phyloP scores from a whole-genome alignment of 2,113 vertebrate species.

The Gnathonemus longibarbis region DNA sequence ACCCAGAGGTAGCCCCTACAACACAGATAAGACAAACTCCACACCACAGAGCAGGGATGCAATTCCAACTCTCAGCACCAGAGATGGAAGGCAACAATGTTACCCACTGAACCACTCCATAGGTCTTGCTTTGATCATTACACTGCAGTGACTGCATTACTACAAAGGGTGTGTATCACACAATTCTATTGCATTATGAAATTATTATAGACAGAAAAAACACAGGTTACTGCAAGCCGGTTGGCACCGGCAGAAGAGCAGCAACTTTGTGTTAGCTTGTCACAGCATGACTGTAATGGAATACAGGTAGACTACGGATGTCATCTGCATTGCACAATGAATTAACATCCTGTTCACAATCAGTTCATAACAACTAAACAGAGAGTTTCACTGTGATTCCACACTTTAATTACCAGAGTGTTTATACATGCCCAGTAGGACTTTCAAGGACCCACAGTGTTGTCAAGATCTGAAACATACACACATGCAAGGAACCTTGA shows the following conservation, averaged over 20 bases:
- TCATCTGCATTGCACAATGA: conserved; percentile 22
- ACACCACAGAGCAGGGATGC: not conserved
- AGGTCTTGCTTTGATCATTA: not conserved
- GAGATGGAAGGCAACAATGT: not conserved
- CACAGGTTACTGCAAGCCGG: not conserved
- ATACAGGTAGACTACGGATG: conserved; percentile 1
- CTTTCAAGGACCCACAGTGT: not conserved
- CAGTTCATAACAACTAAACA: not conserved
- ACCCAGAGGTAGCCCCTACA: not conserved
- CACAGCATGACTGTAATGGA: conserved; percentile 25
- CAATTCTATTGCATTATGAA: not conserved
- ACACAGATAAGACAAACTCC: not conserved
- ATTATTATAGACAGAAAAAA: not conserved
- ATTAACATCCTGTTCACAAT: conserved; percentile 23
- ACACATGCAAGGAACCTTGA: not conserved
- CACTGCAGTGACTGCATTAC: not conserved
- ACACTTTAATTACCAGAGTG: not conserved
- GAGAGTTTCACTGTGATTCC: not conserved
- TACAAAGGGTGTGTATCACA: not conserved
- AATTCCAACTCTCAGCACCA: not conserved
- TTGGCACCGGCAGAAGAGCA: not conserved
- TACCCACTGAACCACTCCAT: not conserved
- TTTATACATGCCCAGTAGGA: not conserved
- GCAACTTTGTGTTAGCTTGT: conserved; percentile 26
- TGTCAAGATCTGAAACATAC: not conserved